These are phyloP conservation scores for Sylvilagus floridanus DNA, from an alignment of 2,797 vertebrate species.

Conservation along the genomic window DNA sequence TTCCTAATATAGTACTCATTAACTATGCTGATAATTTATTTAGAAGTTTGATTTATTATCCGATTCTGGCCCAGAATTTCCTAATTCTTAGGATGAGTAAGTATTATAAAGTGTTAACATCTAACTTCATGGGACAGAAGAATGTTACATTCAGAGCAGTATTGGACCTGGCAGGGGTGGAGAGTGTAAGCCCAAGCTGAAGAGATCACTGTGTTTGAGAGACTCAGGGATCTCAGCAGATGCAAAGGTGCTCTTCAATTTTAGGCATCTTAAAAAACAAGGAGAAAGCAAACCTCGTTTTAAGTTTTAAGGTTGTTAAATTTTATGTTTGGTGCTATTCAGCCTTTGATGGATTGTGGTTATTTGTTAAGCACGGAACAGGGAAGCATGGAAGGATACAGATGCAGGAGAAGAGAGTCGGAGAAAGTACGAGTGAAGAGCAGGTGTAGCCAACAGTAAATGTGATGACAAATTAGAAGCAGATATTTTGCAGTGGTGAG, in stretches of 20 bases:
- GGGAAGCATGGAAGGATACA: neutral
- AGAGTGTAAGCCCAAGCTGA: neutral
- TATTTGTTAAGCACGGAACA: neutral
- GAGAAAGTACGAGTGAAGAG: neutral
- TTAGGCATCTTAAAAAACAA: neutral
- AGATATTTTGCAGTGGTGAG: neutral
- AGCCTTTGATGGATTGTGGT: too few relatives aligned
- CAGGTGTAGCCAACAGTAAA: neutral
- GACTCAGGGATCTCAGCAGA: neutral
- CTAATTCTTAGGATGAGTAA: neutral
- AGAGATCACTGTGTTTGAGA: neutral
- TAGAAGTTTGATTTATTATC: neutral
- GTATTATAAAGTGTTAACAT: neutral
- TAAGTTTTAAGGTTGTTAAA: neutral
- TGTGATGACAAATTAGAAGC: neutral
- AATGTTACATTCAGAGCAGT: neutral
- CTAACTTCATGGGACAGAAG: neutral
- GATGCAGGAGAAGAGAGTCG: neutral
- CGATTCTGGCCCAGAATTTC: neutral
- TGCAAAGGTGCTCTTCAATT: neutral
- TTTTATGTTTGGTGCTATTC: neutral
- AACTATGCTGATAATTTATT: neutral
- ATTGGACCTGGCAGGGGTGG: neutral
- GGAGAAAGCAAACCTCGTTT: neutral
- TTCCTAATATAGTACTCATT: neutral